These are phyloP conservation scores for Brachionus rubens DNA, from an alignment of 1,140 invertebrate genomes.

Conservation along the genomic window DNA sequence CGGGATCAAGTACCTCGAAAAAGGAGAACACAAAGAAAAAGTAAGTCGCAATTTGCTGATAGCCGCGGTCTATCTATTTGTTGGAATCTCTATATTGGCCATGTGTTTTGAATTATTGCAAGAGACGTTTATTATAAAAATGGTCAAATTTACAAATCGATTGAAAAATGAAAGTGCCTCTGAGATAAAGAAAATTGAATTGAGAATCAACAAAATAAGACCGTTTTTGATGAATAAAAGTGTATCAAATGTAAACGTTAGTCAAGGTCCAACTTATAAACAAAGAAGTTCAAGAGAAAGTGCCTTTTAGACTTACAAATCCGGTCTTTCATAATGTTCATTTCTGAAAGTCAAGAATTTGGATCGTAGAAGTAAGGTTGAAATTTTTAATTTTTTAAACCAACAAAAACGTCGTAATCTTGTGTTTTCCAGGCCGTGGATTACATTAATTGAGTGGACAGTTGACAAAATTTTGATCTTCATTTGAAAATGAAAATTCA, in stretches of 20 bases:
- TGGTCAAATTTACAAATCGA: background rate
- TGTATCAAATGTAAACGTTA: background rate
- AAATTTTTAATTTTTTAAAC: too few species aligned
- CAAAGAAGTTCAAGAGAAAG: too few species aligned
- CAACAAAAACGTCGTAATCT: too few species aligned
- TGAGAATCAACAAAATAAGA: slow-evolving; percentile 16
- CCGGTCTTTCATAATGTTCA: too few species aligned
- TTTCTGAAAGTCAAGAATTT: too few species aligned
- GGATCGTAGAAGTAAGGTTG: too few species aligned
- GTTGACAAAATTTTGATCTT: too few species aligned
- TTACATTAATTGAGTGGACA: too few species aligned
- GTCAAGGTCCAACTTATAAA: background rate
- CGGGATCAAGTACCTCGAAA: background rate
- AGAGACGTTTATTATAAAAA: slow-evolving; percentile 42
- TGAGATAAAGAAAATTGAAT: slow-evolving; percentile 16
- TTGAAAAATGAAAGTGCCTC: background rate
- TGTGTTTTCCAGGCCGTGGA: too few species aligned
- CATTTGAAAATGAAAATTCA: too few species aligned
- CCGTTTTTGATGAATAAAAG: background rate
- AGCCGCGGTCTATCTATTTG: background rate
- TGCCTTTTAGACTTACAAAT: too few species aligned
- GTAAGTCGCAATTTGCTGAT: slow-evolving; percentile 3
- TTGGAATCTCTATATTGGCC: slow-evolving; percentile 34
- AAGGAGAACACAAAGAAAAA: background rate
- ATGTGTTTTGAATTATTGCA: slow-evolving; percentile 45